Percentiles rank a stretch among this genome's conserved stretches.
Evolutionary conservation across 1,140 invertebrate species (phyloP).

Genomic region (Pectinophora gossypiella): DNA sequence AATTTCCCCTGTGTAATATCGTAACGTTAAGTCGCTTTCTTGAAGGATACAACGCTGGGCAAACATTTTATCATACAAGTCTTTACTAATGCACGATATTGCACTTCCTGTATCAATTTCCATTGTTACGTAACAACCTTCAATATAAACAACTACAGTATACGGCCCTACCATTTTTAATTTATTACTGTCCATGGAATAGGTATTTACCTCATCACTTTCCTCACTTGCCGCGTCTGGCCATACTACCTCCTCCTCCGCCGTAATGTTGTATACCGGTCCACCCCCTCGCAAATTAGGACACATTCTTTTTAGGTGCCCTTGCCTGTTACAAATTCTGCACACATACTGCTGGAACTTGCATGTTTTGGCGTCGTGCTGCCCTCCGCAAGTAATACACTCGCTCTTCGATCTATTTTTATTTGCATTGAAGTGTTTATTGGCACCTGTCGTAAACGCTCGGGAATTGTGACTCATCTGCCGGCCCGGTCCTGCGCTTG

Average conservation of each 20-base stretch:
- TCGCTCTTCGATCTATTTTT: background rate
- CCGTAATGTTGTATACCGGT: background rate
- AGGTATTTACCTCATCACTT: conserved; percentile 6
- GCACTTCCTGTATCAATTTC: background rate
- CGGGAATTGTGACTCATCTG: too few species aligned
- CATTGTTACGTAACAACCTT: background rate
- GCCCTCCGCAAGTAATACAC: background rate
- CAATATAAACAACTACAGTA: background rate
- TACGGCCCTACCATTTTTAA: background rate
- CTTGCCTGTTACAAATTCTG: conserved; percentile 1
- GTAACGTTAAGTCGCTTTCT: background rate
- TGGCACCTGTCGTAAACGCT: too few species aligned
- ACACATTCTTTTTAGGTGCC: conserved; percentile 3
- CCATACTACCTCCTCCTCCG: background rate
- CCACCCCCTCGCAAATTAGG: background rate
- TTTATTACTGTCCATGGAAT: background rate
- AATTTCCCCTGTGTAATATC: conserved; percentile 2
- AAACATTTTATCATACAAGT: background rate
- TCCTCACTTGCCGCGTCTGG: background rate
- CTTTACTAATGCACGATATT: background rate
- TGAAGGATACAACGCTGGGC: background rate
- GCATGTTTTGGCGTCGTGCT: background rate
- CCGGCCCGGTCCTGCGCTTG: too few species aligned
- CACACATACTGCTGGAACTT: conserved; percentile 4
- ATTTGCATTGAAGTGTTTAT: too few species aligned